Percentiles rank a stretch among this genome's conserved stretches.
Conservation (phyloP, 2,113 vertebrate genomes). For the Carassius gibelio region DNA sequence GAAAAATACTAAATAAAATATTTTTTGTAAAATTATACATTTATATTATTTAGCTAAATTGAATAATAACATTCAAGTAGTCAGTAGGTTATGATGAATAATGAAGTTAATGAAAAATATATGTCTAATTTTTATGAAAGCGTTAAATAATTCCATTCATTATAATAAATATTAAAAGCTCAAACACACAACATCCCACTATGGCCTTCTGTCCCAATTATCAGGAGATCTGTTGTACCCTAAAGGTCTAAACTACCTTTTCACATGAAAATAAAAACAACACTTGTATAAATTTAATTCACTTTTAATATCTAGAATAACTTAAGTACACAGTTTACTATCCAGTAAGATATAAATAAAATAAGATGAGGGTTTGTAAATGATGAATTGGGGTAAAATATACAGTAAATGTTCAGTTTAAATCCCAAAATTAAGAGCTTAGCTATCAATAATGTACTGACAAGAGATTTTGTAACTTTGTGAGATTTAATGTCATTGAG, state of each 20-base stretch:
- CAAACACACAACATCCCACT: not conserved
- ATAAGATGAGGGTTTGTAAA: not conserved
- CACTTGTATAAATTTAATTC: not conserved
- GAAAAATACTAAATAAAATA: not conserved
- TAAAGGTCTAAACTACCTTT: not conserved
- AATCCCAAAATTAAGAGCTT: too few relatives aligned
- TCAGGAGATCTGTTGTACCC: not conserved
- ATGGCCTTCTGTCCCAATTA: not conserved
- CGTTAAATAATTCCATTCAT: not conserved
- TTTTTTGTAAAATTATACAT: not conserved
- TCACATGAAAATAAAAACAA: not conserved
- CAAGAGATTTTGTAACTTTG: too few relatives aligned
- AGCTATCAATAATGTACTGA: too few relatives aligned
- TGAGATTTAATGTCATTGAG: too few relatives aligned
- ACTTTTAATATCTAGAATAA: not conserved
- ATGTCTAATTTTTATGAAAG: not conserved
- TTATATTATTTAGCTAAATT: not conserved
- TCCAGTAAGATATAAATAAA: not conserved
- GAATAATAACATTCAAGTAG: not conserved
- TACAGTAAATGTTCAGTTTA: not conserved
- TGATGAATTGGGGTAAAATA: not conserved
- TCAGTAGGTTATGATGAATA: not conserved
- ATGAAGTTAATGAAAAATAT: not conserved
- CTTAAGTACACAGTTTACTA: not conserved
- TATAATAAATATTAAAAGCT: not conserved